These are phyloP conservation scores for Dynastes tityus DNA, from an alignment of 2,888 invertebrate genomes.

Conservation along the genomic window DNA sequence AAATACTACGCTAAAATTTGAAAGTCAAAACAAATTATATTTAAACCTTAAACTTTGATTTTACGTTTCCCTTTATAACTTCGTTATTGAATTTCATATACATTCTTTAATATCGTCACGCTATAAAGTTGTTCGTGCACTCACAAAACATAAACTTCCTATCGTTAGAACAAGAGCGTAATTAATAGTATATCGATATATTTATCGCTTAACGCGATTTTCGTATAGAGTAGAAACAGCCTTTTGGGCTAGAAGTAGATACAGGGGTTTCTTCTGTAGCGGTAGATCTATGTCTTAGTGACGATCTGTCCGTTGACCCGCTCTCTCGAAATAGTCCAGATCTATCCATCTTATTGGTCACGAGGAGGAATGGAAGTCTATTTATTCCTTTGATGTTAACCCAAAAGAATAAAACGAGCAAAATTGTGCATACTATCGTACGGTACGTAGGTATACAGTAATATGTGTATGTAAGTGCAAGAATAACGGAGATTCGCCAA, in stretches of 20 bases:
- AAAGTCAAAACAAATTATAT: no score
- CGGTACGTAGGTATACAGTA: constrained; percentile 8
- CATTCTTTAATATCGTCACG: background rate
- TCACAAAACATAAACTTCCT: constrained; percentile 10
- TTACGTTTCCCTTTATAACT: no score
- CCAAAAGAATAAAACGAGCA: constrained; percentile 22
- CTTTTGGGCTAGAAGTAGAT: background rate
- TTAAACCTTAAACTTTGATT: no score
- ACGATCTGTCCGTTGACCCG: constrained; percentile 41
- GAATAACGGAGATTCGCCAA: constrained; percentile 2
- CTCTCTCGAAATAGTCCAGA: constrained; percentile 33
- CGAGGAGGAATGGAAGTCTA: constrained; percentile 36
- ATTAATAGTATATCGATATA: constrained; percentile 19
- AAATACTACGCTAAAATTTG: no score
- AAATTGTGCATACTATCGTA: constrained; percentile 16
- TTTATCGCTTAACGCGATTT: background rate
- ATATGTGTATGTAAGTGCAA: background rate
- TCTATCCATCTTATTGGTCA: constrained; percentile 42
- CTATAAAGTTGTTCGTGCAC: background rate
- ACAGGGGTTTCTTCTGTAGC: background rate
- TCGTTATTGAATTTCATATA: background rate
- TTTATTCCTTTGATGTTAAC: constrained; percentile 40
- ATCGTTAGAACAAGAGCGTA: background rate
- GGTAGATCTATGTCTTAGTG: constrained; percentile 3
- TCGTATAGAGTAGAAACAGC: background rate